Evolutionary conservation across 2,888 invertebrate species (phyloP), one percentile per base, ranked within the genome.

Genomic region (Eledona agricola): DNA sequence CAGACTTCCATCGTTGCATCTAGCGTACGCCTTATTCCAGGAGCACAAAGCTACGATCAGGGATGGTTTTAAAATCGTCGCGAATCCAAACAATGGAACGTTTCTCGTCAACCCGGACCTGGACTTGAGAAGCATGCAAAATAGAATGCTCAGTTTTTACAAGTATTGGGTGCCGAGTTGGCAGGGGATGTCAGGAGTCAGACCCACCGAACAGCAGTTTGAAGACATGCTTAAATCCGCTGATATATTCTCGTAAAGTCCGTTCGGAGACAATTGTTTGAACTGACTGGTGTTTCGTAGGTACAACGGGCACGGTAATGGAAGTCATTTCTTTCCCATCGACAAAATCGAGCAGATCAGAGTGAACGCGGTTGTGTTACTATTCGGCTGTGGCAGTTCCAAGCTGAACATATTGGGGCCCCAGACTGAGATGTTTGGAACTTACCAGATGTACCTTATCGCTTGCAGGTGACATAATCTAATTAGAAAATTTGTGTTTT

Each of bases 1-100:
- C 1, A 78, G 93, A 47, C 82, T 91, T 71, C 89, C 90, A 20
- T 91, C 89, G 28, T 72, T 88, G 4, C 85, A 87, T 70, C 81
- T 88, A 58, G 72, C 83, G 1, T 85, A 87, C 66, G 80, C 80
- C 19, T 69, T 87, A 72, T 86, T 80, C 71, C 81, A 83, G 69
- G 75, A 83, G 45, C 84, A 87, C 52, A 78, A 85, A 66, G 65
- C 69, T 6, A 71, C 77, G 1, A 81, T 88, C 0, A 70, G 77
- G 0, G 74, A 81, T 55, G 87, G 88, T 0, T 81, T 71, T 53
- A 74, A 84, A 69, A 81, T 80, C 59, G 67, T 78, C 1, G 73
- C 81, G 1, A 73, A 74, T 28, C 73, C 77, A 2, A 71, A 77
- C 0, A 78, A 78, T 5, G 81, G 82, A 40, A 66, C 77, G 75